Conservation (phyloP, 2,113 vertebrate species). For the Cromileptes altivelis region DNA sequence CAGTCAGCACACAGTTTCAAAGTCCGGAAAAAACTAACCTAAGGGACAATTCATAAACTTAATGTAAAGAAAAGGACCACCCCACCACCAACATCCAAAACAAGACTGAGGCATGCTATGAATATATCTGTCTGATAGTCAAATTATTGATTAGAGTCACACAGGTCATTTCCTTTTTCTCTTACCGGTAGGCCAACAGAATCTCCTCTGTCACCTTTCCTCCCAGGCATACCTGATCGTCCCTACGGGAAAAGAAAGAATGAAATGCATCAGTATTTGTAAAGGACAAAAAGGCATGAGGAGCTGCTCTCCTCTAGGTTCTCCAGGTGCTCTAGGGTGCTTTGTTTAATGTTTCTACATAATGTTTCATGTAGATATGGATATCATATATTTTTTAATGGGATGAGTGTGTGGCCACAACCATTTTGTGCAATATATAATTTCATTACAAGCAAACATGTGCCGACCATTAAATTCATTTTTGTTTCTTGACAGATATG, state of each 20-base stretch:
- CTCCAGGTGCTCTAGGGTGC: neutral
- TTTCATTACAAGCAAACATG: neutral
- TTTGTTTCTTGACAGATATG: no score
- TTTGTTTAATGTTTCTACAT: neutral
- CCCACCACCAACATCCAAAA: neutral
- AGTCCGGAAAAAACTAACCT: neutral
- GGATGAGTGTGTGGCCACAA: neutral
- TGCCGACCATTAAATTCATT: no score
- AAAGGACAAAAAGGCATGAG: no score
- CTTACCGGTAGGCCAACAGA: slow-evolving; percentile 84
- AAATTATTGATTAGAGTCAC: neutral
- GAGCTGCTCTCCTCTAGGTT: neutral
- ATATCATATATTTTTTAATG: neutral
- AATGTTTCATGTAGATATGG: neutral
- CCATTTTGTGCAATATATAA: neutral
- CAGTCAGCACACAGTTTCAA: neutral
- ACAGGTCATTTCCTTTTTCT: slow-evolving; percentile 16
- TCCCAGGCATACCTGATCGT: slow-evolving; percentile 90
- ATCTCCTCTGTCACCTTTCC: slow-evolving; percentile 91
- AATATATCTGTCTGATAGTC: neutral
- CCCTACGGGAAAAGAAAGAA: slow-evolving; percentile 83
- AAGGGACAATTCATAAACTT: neutral
- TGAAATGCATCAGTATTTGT: neutral
- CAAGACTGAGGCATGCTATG: neutral
- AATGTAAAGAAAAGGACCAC: neutral